Percentiles rank a stretch among this genome's conserved stretches.
Conservation (phyloP, 1,140 invertebrate species). For the Hypsibius dujardini region DNA sequence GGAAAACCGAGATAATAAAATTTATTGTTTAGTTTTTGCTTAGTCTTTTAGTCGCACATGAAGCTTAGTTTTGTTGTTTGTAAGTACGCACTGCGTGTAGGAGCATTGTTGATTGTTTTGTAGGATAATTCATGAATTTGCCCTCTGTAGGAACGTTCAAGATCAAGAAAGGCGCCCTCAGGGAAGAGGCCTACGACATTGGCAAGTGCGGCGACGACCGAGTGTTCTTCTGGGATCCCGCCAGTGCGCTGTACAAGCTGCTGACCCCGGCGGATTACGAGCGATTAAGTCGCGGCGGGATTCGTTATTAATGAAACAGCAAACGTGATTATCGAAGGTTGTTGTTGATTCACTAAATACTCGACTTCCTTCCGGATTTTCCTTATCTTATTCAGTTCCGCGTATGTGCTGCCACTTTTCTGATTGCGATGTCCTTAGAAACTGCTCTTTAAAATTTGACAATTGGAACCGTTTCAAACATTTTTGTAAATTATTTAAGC, state of each 20-base stretch:
- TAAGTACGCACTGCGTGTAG: neutral
- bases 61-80: conserved; percentile 21
- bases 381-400: too few species aligned
- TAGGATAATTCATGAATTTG: conserved; percentile 20
- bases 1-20: too few species aligned
- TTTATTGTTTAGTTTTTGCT: too few species aligned
- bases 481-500: too few species aligned
- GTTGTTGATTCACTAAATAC: too few species aligned
- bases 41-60: too few species aligned
- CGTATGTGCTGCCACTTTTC: too few species aligned
- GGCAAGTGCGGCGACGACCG: conserved; percentile 36
- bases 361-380: too few species aligned
- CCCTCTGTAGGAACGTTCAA: conserved; percentile 62
- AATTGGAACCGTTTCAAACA: too few species aligned
- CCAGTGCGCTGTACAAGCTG: neutral
- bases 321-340: too few species aligned
- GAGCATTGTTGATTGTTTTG: neutral
- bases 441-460: too few species aligned
- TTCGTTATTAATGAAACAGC: neutral
- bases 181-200: conserved; percentile 74
- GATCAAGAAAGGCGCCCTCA: conserved; percentile 74
- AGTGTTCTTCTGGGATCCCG: neutral
- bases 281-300: neutral
- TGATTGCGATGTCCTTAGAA: too few species aligned
- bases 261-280: neutral